Percentiles rank a stretch among this genome's conserved stretches.
Conservation (phyloP, 2,888 invertebrate genomes). For the Drosophila paramelanica region DNA sequence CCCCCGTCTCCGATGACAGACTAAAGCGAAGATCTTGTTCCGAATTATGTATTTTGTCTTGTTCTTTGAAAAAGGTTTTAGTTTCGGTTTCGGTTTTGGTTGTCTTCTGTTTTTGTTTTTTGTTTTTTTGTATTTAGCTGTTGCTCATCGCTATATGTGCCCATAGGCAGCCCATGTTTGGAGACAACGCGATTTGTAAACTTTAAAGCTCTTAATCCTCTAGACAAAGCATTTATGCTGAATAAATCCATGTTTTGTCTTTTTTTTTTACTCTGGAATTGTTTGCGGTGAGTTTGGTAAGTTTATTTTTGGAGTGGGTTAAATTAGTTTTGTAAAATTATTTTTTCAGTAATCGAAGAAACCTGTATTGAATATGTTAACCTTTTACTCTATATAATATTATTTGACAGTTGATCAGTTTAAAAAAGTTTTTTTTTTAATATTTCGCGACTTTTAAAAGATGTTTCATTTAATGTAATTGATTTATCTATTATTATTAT, state of each 20-base stretch:
- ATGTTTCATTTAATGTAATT: too few species aligned
- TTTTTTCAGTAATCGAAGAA: too few species aligned
- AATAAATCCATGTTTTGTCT: conserved; percentile 22
- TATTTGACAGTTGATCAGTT: too few species aligned
- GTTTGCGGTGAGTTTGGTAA: conserved; percentile 3
- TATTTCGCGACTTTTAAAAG: too few species aligned
- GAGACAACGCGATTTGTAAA: conserved; percentile 74
- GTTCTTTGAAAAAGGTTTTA: conserved; percentile 51
- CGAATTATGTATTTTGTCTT: conserved; percentile 67
- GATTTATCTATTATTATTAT: too few species aligned
- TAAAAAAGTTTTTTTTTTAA: too few species aligned
- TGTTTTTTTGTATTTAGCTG: conserved; percentile 1
- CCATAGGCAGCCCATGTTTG: conserved; percentile 55
- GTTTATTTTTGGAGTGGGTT: not conserved
- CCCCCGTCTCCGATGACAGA: conserved; percentile 39
- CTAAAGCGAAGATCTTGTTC: conserved; percentile 70
- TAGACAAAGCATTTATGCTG: conserved; percentile 77
- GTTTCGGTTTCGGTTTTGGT: conserved; percentile 37
- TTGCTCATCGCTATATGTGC: conserved; percentile 16
- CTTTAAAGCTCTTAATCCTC: conserved; percentile 77
- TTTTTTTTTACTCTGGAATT: conserved; percentile 12
- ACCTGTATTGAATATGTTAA: too few species aligned
- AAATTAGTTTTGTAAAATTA: not conserved
- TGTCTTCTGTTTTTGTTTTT: conserved; percentile 19
- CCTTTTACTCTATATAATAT: too few species aligned